Conservation (phyloP, 2,113 vertebrate species). For the Bubo blakistoni region DNA sequence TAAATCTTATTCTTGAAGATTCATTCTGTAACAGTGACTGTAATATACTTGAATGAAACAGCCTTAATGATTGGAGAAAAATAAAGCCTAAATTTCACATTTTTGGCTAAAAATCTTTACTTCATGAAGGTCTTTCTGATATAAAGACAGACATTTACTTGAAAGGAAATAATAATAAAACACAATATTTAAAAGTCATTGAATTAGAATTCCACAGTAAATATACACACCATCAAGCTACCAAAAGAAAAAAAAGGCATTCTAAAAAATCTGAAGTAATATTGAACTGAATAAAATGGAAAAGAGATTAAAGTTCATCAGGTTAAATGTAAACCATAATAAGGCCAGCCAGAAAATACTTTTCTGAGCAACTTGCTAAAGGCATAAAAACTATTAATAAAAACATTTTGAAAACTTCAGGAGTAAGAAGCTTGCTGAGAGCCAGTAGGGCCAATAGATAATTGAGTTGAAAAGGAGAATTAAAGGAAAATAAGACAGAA, state of each 20-base stretch:
- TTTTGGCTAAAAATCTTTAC: background rate
- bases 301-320: background rate
- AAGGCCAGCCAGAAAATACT: background rate
- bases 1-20: background rate
- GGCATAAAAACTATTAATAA: background rate
- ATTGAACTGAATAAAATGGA: background rate
- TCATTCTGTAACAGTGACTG: background rate
- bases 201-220: background rate
- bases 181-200: background rate
- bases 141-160: background rate
- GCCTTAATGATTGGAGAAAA: background rate
- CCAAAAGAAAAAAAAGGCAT: background rate
- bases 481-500: background rate
- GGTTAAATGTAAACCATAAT: background rate
- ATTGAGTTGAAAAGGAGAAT: background rate
- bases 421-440: background rate
- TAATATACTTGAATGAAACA: background rate
- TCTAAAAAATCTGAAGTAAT: background rate
- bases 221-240: background rate
- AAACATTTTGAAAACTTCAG: background rate
- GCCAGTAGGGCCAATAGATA: background rate
- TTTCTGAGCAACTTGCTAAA: background rate
- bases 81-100: background rate
- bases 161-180: background rate
- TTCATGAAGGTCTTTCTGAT: background rate